Conservation (phyloP, 2,797 vertebrate species). For the Helostoma temminkii region DNA sequence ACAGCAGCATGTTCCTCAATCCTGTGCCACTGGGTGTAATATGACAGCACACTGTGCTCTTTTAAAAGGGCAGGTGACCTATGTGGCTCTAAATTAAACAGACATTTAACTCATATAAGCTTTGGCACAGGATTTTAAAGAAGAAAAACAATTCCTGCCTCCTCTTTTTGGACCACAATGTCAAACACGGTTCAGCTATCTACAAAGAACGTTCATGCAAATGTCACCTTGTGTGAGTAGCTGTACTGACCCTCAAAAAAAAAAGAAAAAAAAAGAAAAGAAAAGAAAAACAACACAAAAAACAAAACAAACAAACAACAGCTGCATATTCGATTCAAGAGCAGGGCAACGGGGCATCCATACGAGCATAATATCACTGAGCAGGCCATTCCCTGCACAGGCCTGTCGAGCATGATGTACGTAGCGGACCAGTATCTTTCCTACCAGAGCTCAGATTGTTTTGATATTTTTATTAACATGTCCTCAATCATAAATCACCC, state of each 20-base stretch:
- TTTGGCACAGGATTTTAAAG: conserved; percentile 2
- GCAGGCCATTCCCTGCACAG: conserved; percentile 53
- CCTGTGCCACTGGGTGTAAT: conserved; percentile 47
- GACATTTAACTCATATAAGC: conserved; percentile 44
- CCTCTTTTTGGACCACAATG: conserved; percentile 8
- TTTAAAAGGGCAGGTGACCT: conserved; percentile 63
- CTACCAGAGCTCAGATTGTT: conserved; percentile 87
- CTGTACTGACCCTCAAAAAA: conserved; percentile 41
- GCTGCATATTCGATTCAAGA: conserved; percentile 71
- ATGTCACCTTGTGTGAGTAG: conserved; percentile 80
- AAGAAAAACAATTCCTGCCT: not conserved
- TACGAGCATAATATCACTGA: conserved; percentile 65
- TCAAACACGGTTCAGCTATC: conserved; percentile 38
- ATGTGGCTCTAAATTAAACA: conserved; percentile 56
- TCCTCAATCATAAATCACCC: conserved; percentile 89
- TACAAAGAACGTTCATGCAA: conserved; percentile 43
- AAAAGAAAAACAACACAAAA: too few species aligned
- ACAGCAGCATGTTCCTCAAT: conserved; percentile 51
- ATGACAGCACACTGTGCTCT: conserved; percentile 55
- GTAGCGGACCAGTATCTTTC: conserved; percentile 82
- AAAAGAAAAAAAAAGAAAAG: too few species aligned
- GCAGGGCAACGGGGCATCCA: conserved; percentile 57
- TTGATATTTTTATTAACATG: conserved; percentile 89
- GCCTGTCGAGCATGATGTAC: conserved; percentile 87
- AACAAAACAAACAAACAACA: conserved; percentile 60